Percentiles rank a stretch among this genome's conserved stretches.
Evolutionary conservation across 2,888 invertebrate species (phyloP).

Genomic region (Atherix ibis): DNA sequence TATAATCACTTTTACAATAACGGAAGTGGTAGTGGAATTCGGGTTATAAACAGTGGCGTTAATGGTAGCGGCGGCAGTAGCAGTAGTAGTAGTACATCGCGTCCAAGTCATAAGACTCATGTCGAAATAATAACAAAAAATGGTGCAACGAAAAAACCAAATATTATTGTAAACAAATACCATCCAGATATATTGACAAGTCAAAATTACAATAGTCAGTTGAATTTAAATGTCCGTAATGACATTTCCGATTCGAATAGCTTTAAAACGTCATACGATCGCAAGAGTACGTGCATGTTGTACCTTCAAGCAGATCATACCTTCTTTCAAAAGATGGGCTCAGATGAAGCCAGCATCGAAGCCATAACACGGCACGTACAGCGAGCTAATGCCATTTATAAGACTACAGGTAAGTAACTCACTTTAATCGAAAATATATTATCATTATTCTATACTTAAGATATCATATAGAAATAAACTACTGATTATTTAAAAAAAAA

Average conservation of each 20-base stretch:
- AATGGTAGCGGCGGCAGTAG: conserved; percentile 15
- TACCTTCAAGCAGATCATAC: conserved; percentile 94
- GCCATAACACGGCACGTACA: conserved; percentile 91
- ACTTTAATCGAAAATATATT: not conserved
- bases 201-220: conserved; percentile 13
- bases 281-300: conserved; percentile 86
- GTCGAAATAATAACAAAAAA: conserved; percentile 50
- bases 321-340: conserved; percentile 87
- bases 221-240: conserved; percentile 13
- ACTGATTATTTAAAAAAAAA: too few relatives aligned
- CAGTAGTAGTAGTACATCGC: conserved; percentile 21
- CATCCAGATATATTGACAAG: conserved; percentile 26
- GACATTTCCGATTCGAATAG: conserved; percentile 13
- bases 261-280: conserved; percentile 39
- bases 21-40: conserved; percentile 6
- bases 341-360: conserved; percentile 87
- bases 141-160: conserved; percentile 45
- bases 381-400: conserved; percentile 77
- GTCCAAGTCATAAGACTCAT: conserved; percentile 50
- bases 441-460: too few relatives aligned
- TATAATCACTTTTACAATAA: conserved; percentile 11
- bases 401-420: conserved; percentile 53
- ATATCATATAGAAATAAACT: too few relatives aligned
- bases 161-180: conserved; percentile 44
- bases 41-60: conserved; percentile 7